Base-by-base conservation (phyloP, 2,797 vertebrate species). In the Semotilus atromaculatus region DNA sequence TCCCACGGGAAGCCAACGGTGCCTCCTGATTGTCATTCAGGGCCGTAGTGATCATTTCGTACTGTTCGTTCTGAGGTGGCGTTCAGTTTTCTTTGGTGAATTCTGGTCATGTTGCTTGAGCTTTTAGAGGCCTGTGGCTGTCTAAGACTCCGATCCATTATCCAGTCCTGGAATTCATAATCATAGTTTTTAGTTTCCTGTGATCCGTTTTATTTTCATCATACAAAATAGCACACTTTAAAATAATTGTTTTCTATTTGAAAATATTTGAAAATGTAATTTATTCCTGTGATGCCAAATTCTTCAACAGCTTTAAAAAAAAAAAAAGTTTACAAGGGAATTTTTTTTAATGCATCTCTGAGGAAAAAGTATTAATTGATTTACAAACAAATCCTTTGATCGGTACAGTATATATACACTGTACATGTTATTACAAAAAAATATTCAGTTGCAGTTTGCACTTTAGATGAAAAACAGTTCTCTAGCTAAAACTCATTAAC, bases 1-100 rank as follows among this genome's bases (percentile, higher is more conserved):
- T 67, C 62, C 62, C 62, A 66, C 7, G 13, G 78, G 62, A 23
- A 80, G 60, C 43, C 40, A 18, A 3, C 21, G 0, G 11, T 67
- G 78, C 43, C 62, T 45, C 21, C 21, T 23, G 62, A 66, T 80
- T 67, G 78, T 67, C 62, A 48, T 36, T 51, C 78, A 36, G 43
- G 78, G 29, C 29, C 48, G 13, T 51, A 51, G 62, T 36, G 29
- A 80, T 80, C 62, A 80, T 80, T 13, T 67, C 34, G 19, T 51
- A 7, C 40, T 2, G 40, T 45, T 7, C 26, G 18, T 45, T 38
- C 58, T 16, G 9, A 60, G 36, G 58, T 19, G 31, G 19, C n/a
- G 40, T 34, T 80, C 19, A n/a, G 62, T 29, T 80, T 36, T 18
- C 77, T 48, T 79, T 66, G 26, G 10, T n/a, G 43, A 29, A 67